A percentile compares a stretch with the other conserved stretches of the same genome.
Evolutionary conservation across 92 coral and sea anemone genomes (phyloP).

Genomic region (Porites cylindrica): DNA sequence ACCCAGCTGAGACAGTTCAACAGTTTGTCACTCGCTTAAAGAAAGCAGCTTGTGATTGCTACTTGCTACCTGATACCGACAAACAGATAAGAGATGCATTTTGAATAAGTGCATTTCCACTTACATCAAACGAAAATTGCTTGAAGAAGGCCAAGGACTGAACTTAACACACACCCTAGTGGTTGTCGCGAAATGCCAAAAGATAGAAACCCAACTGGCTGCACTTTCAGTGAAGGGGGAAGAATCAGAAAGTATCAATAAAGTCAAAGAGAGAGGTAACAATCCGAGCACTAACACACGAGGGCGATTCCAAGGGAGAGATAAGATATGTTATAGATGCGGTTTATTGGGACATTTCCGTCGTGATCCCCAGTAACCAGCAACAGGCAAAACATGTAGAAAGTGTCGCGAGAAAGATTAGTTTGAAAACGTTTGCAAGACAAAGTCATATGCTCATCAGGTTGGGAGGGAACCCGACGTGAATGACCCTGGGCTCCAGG

Average conservation of each 20-base stretch:
- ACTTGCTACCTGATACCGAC: conserved; percentile 4
- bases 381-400: neutral
- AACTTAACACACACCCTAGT: conserved; percentile 26
- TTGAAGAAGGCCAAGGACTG: conserved; percentile 34
- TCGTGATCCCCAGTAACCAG: conserved; percentile 52
- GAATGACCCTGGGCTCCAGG: neutral
- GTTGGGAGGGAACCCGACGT: conserved; percentile 29
- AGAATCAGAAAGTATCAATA: neutral
- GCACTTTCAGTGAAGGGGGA: conserved; percentile 15
- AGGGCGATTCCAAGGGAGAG: too few relatives aligned
- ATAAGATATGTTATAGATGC: conserved; percentile 27
- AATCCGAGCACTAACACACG: too few relatives aligned
- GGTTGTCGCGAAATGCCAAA: conserved; percentile 24
- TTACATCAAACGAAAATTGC: neutral
- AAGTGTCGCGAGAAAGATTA: too few relatives aligned
- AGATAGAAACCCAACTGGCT: conserved; percentile 1
- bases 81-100: conserved; percentile 10
- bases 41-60: neutral
- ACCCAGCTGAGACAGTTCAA: too few relatives aligned
- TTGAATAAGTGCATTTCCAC: conserved; percentile 1
- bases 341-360: conserved; percentile 32
- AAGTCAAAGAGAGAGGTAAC: too few relatives aligned
- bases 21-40: too few relatives aligned
- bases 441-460: conserved; percentile 24
- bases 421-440: neutral